phyloP scores from a whole-genome alignment of 2,797 vertebrate species.

The Threskiornis aethiopicus region DNA sequence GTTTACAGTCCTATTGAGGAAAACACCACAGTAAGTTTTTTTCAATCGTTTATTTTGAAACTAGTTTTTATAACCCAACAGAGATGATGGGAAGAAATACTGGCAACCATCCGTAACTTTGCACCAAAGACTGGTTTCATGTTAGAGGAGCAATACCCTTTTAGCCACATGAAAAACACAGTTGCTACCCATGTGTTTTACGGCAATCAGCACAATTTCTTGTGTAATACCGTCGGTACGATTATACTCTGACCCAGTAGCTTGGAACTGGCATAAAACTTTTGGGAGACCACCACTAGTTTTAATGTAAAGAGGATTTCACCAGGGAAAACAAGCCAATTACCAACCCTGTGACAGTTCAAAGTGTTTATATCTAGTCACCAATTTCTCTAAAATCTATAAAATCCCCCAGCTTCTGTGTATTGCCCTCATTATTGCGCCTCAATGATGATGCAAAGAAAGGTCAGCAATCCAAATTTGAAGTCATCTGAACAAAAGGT shows the following conservation, averaged over 20 bases:
- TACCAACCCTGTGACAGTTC: neutral
- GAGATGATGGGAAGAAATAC: neutral
- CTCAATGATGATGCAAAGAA: neutral
- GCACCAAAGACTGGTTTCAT: neutral
- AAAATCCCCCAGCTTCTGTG: neutral
- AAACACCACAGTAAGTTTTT: neutral
- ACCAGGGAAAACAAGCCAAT: neutral
- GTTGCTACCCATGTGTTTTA: neutral
- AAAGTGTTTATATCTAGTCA: neutral
- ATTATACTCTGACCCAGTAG: neutral
- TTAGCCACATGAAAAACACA: neutral
- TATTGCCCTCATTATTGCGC: neutral
- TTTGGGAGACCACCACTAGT: neutral
- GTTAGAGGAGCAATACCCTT: neutral
- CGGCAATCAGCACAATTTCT: neutral
- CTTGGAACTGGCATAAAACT: neutral
- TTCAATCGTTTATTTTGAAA: neutral
- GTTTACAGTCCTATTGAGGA: neutral
- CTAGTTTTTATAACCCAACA: neutral
- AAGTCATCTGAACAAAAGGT: neutral
- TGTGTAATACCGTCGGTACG: too few relatives aligned
- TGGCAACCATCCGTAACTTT: neutral
- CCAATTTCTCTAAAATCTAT: neutral
- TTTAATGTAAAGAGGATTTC: neutral
- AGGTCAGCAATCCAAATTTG: neutral